These are phyloP conservation scores for Pampusana beccarii DNA, from an alignment of 2,113 vertebrate species.

Conservation along the genomic window DNA sequence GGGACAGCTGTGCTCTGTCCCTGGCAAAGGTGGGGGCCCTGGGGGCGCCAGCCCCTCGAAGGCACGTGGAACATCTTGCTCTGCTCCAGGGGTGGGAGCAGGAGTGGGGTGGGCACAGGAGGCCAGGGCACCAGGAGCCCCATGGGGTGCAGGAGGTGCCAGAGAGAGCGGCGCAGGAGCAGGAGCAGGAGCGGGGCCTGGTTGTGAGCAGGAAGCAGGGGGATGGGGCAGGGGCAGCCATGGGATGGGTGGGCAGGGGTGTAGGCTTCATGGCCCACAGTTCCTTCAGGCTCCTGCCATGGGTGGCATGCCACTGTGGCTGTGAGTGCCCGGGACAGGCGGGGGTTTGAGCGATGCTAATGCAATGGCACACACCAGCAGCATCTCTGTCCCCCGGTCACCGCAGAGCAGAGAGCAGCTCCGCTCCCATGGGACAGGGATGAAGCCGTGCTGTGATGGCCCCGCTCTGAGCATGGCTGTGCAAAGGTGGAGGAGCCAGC, in stretches of 20 bases:
- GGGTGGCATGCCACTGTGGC: not conserved
- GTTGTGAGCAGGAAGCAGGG: not conserved
- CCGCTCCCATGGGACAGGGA: fast-evolving
- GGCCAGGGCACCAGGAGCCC: too few relatives aligned
- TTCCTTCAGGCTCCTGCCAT: not conserved
- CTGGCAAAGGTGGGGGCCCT: fast-evolving
- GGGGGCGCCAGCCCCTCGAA: not conserved
- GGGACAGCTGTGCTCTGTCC: not conserved
- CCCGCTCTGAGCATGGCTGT: fast-evolving
- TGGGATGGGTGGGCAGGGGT: not conserved
- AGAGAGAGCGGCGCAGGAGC: not conserved
- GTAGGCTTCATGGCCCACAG: not conserved
- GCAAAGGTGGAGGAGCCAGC: not conserved
- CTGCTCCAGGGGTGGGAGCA: not conserved
- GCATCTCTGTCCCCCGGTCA: not conserved
- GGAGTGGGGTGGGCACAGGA: fast-evolving
- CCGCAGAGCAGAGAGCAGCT: not conserved
- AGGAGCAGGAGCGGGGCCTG: not conserved
- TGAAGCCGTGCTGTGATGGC: fast-evolving
- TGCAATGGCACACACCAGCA: fast-evolving
- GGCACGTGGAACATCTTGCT: not conserved
- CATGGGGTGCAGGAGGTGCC: not conserved
- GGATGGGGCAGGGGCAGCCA: not conserved
- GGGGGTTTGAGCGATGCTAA: not conserved
- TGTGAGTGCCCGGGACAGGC: fast-evolving